Conservation (phyloP, 2,797 vertebrate species). For the Delichon dasypus region DNA sequence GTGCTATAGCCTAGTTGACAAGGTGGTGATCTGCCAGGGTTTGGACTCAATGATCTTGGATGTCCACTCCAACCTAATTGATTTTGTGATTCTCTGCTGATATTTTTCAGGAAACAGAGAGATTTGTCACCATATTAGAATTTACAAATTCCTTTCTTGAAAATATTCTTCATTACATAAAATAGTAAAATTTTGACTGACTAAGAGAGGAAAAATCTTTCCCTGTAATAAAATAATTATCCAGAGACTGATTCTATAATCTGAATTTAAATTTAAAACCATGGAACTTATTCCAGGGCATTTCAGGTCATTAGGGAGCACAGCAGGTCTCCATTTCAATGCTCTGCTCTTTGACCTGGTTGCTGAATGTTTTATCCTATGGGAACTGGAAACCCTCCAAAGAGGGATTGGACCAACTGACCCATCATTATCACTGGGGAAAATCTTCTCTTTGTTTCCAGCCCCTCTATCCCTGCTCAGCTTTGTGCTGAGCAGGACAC, state of each 20-base stretch:
- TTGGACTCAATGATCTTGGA: neutral
- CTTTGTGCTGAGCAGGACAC: accelerated
- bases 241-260: neutral
- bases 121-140: neutral
- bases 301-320: neutral
- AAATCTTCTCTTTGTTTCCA: neutral
- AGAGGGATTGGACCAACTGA: too few species aligned
- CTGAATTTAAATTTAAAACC: neutral
- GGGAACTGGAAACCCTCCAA: neutral
- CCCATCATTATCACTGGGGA: accelerated
- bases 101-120: neutral
- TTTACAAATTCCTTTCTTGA: neutral
- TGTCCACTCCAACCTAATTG: neutral
- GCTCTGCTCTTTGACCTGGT: accelerated
- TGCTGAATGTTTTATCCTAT: neutral
- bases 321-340: accelerated
- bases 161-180: neutral
- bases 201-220: neutral
- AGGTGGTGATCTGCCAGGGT: neutral
- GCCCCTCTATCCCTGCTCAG: neutral
- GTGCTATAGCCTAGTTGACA: neutral
- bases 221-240: neutral
- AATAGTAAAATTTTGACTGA: neutral
- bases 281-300: neutral
- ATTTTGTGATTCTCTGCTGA: neutral